Evolutionary conservation across 2,797 vertebrate species (phyloP).

Genomic region (Brachyrhaphis roseni): DNA sequence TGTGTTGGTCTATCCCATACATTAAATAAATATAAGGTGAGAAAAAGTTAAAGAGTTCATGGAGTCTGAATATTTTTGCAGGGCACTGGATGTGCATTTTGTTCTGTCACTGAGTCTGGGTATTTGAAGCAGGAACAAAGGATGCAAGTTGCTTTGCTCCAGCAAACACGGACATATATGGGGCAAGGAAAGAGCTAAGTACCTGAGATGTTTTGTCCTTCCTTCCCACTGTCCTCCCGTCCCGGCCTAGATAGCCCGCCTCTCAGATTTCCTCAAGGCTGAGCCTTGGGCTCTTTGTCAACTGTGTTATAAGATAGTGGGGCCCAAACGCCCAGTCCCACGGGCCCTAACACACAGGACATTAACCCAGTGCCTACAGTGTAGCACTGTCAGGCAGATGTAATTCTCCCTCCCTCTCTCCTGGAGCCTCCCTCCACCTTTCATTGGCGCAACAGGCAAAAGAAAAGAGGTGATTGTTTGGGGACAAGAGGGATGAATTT

Average conservation of each 20-base stretch:
- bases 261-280: constrained; percentile 78
- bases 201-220: constrained; percentile 61
- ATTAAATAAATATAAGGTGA: background rate
- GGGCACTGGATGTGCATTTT: background rate
- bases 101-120: background rate
- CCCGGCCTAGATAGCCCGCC: constrained; percentile 73
- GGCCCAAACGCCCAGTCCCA: constrained; percentile 78
- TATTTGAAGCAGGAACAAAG: background rate
- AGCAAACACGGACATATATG: constrained; percentile 18
- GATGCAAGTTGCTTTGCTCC: background rate
- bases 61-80: background rate
- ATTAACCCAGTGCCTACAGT: constrained; percentile 60
- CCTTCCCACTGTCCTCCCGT: constrained; percentile 47
- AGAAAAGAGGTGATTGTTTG: constrained; percentile 81
- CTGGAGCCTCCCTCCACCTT: constrained; percentile 62
- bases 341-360: constrained; percentile 71
- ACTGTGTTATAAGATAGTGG: constrained; percentile 78
- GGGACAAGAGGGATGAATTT: constrained; percentile 81
- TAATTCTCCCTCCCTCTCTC: constrained; percentile 49
- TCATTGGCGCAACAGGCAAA: constrained; percentile 65
- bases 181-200: constrained; percentile 48
- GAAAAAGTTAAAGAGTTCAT: background rate
- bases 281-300: constrained; percentile 78
- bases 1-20: background rate
- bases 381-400: constrained; percentile 61